Conservation (phyloP, 2,113 vertebrate species). For the Girardinichthys multiradiatus region DNA sequence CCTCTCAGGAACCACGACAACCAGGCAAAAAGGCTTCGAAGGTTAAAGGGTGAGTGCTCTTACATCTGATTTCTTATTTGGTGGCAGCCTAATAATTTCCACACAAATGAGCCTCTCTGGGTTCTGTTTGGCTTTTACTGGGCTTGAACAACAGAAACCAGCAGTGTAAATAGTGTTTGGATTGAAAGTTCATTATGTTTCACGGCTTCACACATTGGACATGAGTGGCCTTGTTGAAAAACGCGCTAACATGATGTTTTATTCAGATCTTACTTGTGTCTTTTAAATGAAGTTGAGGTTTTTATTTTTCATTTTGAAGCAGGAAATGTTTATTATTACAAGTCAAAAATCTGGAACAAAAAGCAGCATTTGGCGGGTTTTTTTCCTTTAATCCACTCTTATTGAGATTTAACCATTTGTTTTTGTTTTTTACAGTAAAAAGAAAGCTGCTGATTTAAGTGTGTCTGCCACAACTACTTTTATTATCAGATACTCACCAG, state of each 20-base stretch:
- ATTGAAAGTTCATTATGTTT: slow-evolving; percentile 46
- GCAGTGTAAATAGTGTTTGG: slow-evolving; percentile 39
- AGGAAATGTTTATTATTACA: slow-evolving; percentile 29
- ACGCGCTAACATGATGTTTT: slow-evolving; percentile 19
- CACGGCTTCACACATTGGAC: slow-evolving; percentile 24
- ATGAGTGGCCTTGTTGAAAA: slow-evolving; percentile 42
- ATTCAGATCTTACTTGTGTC: slow-evolving; percentile 39
- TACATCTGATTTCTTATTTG: background rate
- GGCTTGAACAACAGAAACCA: slow-evolving; percentile 7
- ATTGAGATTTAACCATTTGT: slow-evolving; percentile 26
- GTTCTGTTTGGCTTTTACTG: background rate
- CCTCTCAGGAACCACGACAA: slow-evolving; percentile 92
- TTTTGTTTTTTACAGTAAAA: slow-evolving; percentile 57
- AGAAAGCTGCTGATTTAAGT: slow-evolving; percentile 62
- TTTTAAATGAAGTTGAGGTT: slow-evolving; percentile 29
- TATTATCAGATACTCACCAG: slow-evolving; percentile 60
- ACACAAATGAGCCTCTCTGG: background rate
- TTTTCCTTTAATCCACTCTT: slow-evolving; percentile 23
- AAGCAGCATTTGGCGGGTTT: slow-evolving; percentile 11
- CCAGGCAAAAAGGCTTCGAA: slow-evolving; percentile 97
- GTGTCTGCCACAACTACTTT: slow-evolving; percentile 57
- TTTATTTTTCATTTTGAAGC: background rate
- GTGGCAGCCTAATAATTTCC: background rate
- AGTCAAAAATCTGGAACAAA: slow-evolving; percentile 30
- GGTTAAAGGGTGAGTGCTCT: slow-evolving; percentile 91